A percentile compares a stretch with the other conserved stretches of the same genome.
phyloP scores from a whole-genome alignment of 2,113 vertebrate genomes.

The Diphyllodes magnificus region DNA sequence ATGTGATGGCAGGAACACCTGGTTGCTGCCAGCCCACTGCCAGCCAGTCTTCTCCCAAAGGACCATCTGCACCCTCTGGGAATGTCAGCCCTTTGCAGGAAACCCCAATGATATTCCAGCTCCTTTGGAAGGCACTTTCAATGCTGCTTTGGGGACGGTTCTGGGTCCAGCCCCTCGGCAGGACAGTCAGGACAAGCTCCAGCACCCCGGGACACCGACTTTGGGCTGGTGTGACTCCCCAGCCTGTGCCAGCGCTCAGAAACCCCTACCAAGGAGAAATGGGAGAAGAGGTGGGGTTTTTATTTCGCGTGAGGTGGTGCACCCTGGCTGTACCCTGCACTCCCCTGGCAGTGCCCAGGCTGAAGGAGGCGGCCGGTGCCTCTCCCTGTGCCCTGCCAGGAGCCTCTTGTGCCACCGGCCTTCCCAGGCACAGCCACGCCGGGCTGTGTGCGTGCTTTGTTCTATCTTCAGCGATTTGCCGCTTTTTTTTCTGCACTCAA shows the following conservation, averaged over 20 bases:
- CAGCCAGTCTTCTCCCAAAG: neutral
- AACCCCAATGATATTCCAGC: neutral
- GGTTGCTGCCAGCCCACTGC: neutral
- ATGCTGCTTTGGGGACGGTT: neutral
- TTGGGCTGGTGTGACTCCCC: neutral
- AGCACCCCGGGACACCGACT: fast-evolving
- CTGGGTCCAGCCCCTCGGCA: neutral
- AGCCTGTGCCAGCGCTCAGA: fast-evolving
- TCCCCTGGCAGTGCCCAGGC: neutral
- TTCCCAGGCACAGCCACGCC: neutral
- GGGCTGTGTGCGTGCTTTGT: fast-evolving
- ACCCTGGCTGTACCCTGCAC: fast-evolving
- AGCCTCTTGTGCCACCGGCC: neutral
- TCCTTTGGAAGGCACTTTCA: neutral
- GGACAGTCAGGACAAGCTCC: neutral
- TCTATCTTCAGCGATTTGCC: neutral
- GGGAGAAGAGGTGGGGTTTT: neutral
- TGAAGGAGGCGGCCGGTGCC: neutral
- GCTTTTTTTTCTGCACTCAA: neutral
- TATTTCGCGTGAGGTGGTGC: fast-evolving
- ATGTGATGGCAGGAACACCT: neutral
- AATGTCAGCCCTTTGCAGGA: neutral
- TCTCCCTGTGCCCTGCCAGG: neutral
- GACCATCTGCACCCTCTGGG: neutral
- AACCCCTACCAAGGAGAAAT: neutral